These are phyloP conservation scores for Eristalis arbustorum DNA, from an alignment of 2,888 invertebrate species.

Conservation along the genomic window DNA sequence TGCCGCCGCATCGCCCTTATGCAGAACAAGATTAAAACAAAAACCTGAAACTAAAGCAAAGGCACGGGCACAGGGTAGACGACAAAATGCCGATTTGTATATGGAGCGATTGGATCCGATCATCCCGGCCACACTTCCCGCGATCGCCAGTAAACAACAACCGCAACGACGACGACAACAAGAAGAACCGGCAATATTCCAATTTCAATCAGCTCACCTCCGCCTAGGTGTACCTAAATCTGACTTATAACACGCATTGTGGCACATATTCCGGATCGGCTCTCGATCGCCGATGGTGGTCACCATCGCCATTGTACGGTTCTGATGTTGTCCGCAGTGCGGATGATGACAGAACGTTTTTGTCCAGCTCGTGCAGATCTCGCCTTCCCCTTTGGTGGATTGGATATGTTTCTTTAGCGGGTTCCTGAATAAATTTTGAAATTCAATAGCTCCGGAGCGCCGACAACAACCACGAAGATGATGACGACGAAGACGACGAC, in stretches of 20 bases:
- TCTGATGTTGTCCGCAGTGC: slow-evolving; percentile 62
- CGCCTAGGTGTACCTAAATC: slow-evolving; percentile 70
- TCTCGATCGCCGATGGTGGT: slow-evolving; percentile 57
- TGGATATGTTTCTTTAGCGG: slow-evolving; percentile 36
- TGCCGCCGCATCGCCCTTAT: slow-evolving; percentile 43
- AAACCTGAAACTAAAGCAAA: slow-evolving; percentile 16
- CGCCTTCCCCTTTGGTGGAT: slow-evolving; percentile 1
- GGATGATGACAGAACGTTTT: slow-evolving; percentile 51
- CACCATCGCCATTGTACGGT: slow-evolving; percentile 53
- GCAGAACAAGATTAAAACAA: slow-evolving; percentile 44
- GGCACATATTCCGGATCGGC: slow-evolving; percentile 63
- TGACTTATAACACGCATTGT: slow-evolving; percentile 71
- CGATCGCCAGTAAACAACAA: slow-evolving; percentile 22
- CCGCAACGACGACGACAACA: neutral
- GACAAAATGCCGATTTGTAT: slow-evolving; percentile 70
- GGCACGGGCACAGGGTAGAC: slow-evolving; percentile 23
- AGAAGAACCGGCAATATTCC: slow-evolving; percentile 59
- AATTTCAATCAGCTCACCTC: slow-evolving; percentile 71
- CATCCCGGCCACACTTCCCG: slow-evolving; percentile 66
- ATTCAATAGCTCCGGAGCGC: slow-evolving; percentile 68
- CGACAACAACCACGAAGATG: slow-evolving; percentile 45
- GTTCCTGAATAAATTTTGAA: slow-evolving; percentile 70
- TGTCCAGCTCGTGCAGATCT: slow-evolving; percentile 8
- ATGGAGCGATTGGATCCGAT: slow-evolving; percentile 69
- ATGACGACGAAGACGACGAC: neutral